A percentile compares a stretch with the other conserved stretches of the same genome.
These are phyloP conservation scores for Dicrurus megarhynchus DNA, from an alignment of 2,113 vertebrate genomes.

Conservation along the genomic window DNA sequence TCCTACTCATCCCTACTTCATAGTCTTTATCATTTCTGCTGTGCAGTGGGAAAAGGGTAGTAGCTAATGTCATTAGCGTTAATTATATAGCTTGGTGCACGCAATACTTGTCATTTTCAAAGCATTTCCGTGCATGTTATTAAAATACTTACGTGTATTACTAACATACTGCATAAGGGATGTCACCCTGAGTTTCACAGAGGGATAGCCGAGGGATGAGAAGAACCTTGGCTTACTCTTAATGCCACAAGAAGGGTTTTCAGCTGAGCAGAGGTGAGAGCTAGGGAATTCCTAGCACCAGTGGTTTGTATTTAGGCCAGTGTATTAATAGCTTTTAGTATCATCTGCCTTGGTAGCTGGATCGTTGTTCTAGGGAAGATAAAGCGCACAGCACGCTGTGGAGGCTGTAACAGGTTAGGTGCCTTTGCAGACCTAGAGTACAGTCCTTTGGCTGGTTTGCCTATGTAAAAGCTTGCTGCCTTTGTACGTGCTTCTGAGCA, in stretches of 20 bases:
- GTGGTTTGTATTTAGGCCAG: conserved; percentile 31
- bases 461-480: neutral
- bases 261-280: neutral
- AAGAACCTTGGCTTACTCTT: neutral
- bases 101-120: neutral
- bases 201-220: neutral
- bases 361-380: neutral
- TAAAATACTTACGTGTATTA: neutral
- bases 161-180: neutral
- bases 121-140: neutral
- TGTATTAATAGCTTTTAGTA: conserved; percentile 23
- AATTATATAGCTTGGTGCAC: neutral
- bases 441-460: neutral
- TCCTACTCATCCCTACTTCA: neutral
- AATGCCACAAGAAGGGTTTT: neutral
- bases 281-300: conserved; percentile 12
- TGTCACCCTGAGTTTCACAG: neutral
- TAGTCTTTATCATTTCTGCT: neutral
- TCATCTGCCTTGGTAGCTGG: neutral
- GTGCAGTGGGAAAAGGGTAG: neutral
- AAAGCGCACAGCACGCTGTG: rapidly evolving
- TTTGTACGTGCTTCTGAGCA: neutral
- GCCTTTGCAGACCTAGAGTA: neutral
- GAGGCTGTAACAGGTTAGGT: neutral
- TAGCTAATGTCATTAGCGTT: neutral